Evolutionary conservation across 2,113 vertebrate species (phyloP).

Genomic region (Tiliqua scincoides): DNA sequence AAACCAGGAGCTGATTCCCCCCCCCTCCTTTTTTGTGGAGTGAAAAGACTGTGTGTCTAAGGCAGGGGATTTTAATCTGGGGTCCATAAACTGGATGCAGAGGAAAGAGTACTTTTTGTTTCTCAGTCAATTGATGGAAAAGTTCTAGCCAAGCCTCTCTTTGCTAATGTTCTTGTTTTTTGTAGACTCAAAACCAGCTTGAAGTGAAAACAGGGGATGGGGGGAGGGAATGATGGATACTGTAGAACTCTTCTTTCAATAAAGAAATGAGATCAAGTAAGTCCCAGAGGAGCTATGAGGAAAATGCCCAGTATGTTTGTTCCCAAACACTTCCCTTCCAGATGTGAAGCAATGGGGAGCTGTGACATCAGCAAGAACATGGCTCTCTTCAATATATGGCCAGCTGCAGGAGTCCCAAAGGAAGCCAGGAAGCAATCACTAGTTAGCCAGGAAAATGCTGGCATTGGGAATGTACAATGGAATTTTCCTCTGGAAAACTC

Average conservation of each 20-base stretch:
- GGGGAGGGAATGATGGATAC: slow-evolving; percentile 31
- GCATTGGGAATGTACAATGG: slow-evolving; percentile 2
- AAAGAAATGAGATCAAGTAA: slow-evolving; percentile 1
- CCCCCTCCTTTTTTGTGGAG: no score
- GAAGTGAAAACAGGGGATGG: not conserved
- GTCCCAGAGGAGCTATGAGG: slow-evolving; percentile 39
- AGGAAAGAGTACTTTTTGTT: not conserved
- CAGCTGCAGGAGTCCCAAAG: not conserved
- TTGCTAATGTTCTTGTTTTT: slow-evolving; percentile 42
- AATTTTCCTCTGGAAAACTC: slow-evolving; percentile 58
- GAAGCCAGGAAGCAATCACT: slow-evolving; percentile 9
- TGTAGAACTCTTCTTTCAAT: slow-evolving; percentile 33
- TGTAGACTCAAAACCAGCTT: not conserved
- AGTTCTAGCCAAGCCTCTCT: slow-evolving; percentile 40
- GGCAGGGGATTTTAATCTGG: no score
- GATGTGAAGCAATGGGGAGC: slow-evolving; percentile 45
- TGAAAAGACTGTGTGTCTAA: no score
- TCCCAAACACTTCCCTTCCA: slow-evolving; percentile 50
- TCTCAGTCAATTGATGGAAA: not conserved
- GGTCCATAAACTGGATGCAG: no score
- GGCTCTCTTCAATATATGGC: not conserved
- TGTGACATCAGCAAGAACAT: not conserved
- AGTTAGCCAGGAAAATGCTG: slow-evolving; percentile 23
- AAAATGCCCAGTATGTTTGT: slow-evolving; percentile 29
- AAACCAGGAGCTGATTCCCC: no score